Base-by-base conservation (phyloP, 2,888 invertebrate genomes). In the Gnatocerus cornutus region DNA sequence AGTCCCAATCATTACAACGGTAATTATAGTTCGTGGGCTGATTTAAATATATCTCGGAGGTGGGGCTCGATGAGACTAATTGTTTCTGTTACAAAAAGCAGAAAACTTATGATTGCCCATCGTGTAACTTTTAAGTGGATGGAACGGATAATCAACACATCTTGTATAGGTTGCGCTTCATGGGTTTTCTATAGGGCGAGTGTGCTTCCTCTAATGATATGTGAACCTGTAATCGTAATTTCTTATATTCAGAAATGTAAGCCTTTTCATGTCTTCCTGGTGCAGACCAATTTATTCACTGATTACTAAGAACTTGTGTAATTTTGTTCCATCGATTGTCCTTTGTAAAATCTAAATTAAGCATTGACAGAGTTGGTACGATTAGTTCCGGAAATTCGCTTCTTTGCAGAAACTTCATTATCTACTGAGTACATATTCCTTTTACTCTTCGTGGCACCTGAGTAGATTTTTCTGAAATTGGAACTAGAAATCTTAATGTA, bases 21-120 rank as follows among this genome's bases (percentile, higher is more conserved):
- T 41, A 43, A 53, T 13, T 21, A 64, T 6, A 7, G 59, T 16
- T 16, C 6, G 16, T 14, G 6, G 14, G 14, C 3, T 46, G 16
- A 14, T 66, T 66, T 48, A 66, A 65, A 66, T 66, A 58, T 33
- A 58, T 48, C 13, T 65, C 14, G 46, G 50, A 50, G 10, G 1
- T 21, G 70, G 66, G 72, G 71, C 72, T 76, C 74, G 73, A 74
- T 76, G 73, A 67, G 21, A 73, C 76, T 68, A 71, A 69, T 61
- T 68, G 58, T 68, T 73, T 72, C 71, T 59, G 21, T 71, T 71
- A 52, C 66, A 71, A 68, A 74, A 71, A 68, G 68, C n/a, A 59
- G 59, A 67, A 43, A 39, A 55, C 62, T 21, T 21, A 21, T 21
- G 21, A 21, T 4, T 4, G 21, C 21, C 21, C 4, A 21, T 4